A percentile compares a stretch with the other conserved stretches of the same genome.
Conservation (phyloP, 2,888 invertebrate species). For the Polietes domitor region DNA sequence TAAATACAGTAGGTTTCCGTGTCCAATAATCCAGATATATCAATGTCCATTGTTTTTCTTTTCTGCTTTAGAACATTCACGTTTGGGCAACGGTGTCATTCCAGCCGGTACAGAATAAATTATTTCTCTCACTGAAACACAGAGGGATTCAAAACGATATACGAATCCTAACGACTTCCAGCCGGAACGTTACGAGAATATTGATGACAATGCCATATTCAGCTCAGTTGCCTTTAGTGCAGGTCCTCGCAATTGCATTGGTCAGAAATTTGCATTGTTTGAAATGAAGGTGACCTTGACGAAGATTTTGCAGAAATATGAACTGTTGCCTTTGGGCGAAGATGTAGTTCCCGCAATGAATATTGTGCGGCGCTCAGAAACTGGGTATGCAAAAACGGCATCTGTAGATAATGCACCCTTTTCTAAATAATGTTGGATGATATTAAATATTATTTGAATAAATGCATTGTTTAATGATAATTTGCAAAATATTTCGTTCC, state of each 20-base stretch:
- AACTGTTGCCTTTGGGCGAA: slow-evolving; percentile 71
- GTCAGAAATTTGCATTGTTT: slow-evolving; percentile 66
- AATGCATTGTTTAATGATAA: no score
- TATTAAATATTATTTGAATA: no score
- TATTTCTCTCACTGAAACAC: slow-evolving; percentile 70
- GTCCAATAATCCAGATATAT: no score
- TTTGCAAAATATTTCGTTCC: no score
- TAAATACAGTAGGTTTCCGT: slow-evolving; percentile 68
- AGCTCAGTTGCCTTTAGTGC: slow-evolving; percentile 68
- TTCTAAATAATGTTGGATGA: no score
- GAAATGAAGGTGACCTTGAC: slow-evolving; percentile 69
- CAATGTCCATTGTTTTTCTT: background rate
- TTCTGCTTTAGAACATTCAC: slow-evolving; percentile 67
- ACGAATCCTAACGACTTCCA: slow-evolving; percentile 58
- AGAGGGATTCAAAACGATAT: slow-evolving; percentile 59
- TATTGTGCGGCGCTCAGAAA: slow-evolving; percentile 68
- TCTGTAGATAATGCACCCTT: no score
- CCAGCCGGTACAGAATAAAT: slow-evolving; percentile 72
- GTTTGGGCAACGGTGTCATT: slow-evolving; percentile 66
- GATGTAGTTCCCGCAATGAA: slow-evolving; percentile 66
- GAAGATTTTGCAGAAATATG: slow-evolving; percentile 68
- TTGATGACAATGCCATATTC: background rate
- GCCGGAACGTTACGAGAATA: slow-evolving; percentile 69
- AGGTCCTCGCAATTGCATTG: slow-evolving; percentile 72
- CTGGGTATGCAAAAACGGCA: slow-evolving; percentile 72